Conservation (phyloP, 2,797 vertebrate genomes). For the Lagocephalus sceleratus region DNA sequence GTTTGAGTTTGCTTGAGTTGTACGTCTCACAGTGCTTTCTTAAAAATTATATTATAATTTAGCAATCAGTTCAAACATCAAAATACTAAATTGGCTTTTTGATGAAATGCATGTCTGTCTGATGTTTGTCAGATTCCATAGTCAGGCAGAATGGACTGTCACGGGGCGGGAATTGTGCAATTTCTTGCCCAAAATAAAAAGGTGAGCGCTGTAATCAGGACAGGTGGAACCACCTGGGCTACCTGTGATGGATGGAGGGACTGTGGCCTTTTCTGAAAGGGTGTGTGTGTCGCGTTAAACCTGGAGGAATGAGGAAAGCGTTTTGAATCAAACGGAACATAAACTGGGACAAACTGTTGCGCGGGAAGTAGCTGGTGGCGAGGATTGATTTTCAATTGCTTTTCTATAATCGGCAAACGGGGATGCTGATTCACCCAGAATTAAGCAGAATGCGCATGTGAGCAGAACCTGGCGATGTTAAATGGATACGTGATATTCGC, state of each 20-base stretch:
- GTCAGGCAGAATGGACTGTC: conserved; percentile 22
- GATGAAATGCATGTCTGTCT: conserved; percentile 4
- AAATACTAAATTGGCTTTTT: not conserved
- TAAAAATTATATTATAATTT: no score
- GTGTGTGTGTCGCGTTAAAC: conserved; percentile 80
- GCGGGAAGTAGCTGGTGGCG: conserved; percentile 4
- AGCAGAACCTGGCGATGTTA: conserved; percentile 47
- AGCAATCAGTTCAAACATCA: not conserved
- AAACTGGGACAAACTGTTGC: conserved; percentile 41
- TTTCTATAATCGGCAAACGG: conserved; percentile 10
- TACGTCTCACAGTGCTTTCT: not conserved
- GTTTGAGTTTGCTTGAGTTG: no score
- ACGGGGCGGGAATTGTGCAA: conserved; percentile 45
- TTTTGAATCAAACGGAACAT: conserved; percentile 69
- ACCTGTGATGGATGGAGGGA: conserved; percentile 72
- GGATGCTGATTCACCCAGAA: conserved; percentile 10
- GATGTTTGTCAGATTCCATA: conserved; percentile 16
- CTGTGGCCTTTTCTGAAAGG: conserved; percentile 78
- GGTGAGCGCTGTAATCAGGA: conserved; percentile 70
- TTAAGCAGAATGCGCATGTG: conserved; percentile 22
- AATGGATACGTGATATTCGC: conserved; percentile 40
- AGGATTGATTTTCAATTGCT: conserved; percentile 19
- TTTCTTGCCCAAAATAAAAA: conserved; percentile 45
- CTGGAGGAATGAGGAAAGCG: conserved; percentile 75
- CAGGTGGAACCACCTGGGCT: conserved; percentile 67